Conservation (phyloP, 2,888 invertebrate species). For the Blastobasis adustella region DNA sequence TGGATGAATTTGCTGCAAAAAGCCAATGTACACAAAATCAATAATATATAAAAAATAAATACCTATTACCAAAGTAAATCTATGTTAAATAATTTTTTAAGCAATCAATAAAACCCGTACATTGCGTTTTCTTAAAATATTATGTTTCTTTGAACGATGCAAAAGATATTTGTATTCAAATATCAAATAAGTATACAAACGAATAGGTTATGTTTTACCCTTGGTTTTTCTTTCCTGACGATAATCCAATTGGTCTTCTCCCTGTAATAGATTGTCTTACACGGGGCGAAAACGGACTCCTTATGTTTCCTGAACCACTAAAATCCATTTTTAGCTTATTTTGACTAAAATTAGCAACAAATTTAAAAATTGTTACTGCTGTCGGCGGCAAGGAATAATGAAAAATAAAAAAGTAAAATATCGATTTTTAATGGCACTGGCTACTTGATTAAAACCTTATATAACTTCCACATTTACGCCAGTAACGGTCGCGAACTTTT, state of each 20-base stretch:
- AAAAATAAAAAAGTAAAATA: conserved; percentile 4
- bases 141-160: no score
- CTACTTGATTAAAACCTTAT: no score
- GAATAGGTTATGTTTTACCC: conserved; percentile 35
- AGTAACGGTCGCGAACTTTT: no score
- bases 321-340: conserved; percentile 41
- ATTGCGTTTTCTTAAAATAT: no score
- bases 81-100: no score
- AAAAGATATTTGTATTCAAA: not conserved
- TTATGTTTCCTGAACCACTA: conserved; percentile 51
- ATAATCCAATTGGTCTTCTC: conserved; percentile 43
- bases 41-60: no score
- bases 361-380: conserved; percentile 18
- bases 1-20: conserved; percentile 45
- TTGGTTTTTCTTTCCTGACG: conserved; percentile 51
- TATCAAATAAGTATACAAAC: conserved; percentile 4
- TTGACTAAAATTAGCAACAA: conserved; percentile 13
- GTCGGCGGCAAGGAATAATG: conserved; percentile 18
- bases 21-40: not conserved
- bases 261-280: conserved; percentile 54
- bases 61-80: no score
- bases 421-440: not conserved
- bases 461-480: no score
- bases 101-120: no score
- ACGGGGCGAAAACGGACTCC: conserved; percentile 62